Conservation (phyloP, 2,888 invertebrate genomes). For the Orthonychiurus folsomi region DNA sequence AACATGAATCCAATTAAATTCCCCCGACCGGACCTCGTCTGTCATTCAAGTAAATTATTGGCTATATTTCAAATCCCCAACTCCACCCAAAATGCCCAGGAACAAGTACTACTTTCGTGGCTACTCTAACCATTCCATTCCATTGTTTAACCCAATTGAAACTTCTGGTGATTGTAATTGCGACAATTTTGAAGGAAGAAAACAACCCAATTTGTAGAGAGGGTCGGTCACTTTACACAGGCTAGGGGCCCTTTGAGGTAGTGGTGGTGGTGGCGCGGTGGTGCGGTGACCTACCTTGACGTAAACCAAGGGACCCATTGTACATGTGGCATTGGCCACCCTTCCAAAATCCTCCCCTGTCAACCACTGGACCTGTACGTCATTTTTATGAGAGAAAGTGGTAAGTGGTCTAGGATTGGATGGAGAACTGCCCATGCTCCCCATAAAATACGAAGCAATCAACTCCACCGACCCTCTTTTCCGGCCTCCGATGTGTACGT, state of each 20-base stretch:
- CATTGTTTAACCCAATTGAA: not conserved
- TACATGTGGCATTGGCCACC: no score
- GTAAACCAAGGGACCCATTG: not conserved
- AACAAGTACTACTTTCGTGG: no score
- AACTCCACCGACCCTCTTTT: no score
- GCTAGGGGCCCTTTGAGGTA: not conserved
- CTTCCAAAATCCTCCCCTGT: no score
- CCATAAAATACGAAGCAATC: no score
- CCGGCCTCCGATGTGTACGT: no score
- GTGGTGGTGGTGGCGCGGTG: not conserved
- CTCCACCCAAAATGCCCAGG: not conserved
- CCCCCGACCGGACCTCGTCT: not conserved
- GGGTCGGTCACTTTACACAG: not conserved
- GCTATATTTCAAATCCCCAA: not conserved
- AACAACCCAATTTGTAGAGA: not conserved
- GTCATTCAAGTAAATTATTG: not conserved
- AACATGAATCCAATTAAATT: not conserved
- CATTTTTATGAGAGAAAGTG: no score
- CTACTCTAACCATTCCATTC: not conserved
- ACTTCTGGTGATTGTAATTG: not conserved
- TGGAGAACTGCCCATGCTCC: no score
- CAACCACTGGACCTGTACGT: no score
- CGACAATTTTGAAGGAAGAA: not conserved
- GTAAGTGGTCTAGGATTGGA: no score
- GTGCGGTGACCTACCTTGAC: not conserved